These are phyloP conservation scores for Dinoponera quadriceps DNA, from an alignment of 1,140 invertebrate species.

Conservation along the genomic window DNA sequence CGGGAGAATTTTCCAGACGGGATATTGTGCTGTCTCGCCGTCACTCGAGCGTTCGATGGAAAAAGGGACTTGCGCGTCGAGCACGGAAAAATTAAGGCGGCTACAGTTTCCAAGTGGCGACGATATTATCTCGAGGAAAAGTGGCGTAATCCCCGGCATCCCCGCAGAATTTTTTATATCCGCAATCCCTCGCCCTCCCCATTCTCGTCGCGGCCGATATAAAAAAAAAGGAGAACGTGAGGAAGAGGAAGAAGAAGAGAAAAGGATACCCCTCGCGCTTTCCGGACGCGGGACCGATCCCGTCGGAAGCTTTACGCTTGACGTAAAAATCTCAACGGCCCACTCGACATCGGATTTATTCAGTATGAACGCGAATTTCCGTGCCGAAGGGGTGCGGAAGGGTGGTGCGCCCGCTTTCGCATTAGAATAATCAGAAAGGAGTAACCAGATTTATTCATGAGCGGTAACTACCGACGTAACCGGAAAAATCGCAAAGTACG, in stretches of 20 bases:
- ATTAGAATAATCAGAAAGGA: constrained; percentile 51
- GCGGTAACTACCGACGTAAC: constrained; percentile 18
- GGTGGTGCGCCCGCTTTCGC: not conserved
- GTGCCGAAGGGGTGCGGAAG: too few species aligned
- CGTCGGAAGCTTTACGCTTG: constrained; percentile 25
- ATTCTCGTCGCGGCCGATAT: not conserved
- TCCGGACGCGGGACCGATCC: constrained; percentile 25
- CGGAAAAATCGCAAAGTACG: not conserved
- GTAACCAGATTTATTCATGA: constrained; percentile 56
- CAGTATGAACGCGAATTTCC: constrained; percentile 39
- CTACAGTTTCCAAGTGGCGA: constrained; percentile 32
- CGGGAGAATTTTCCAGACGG: constrained; percentile 23
- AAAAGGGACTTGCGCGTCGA: constrained; percentile 20
- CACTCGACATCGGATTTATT: constrained; percentile 46
- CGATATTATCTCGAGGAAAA: constrained; percentile 44
- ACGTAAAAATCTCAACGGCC: constrained; percentile 53
- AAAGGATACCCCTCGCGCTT: not conserved
- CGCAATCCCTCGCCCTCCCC: not conserved
- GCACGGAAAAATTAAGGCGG: constrained; percentile 32
- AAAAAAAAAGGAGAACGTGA: not conserved
- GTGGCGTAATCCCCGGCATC: constrained; percentile 38
- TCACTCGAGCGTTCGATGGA: not conserved
- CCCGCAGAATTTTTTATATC: constrained; percentile 32
- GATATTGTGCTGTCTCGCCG: constrained; percentile 18
- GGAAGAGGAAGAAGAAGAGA: not conserved